Evolutionary conservation across 2,888 invertebrate genomes (phyloP).

Genomic region (Abrostola triplasia): DNA sequence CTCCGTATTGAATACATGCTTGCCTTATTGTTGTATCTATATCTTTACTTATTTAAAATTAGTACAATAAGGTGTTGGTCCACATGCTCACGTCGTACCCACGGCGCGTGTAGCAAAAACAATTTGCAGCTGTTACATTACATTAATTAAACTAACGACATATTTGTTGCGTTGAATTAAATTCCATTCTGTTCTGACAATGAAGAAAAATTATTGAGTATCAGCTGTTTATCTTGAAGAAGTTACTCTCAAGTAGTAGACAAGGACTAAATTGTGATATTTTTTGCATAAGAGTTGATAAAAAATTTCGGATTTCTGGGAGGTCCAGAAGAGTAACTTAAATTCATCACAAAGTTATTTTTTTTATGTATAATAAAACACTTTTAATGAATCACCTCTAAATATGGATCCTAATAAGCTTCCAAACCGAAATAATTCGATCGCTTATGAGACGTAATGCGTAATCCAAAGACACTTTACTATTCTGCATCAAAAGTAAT

Average conservation of each 20-base stretch:
- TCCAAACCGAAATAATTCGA: conserved; percentile 3
- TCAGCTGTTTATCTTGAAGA: conserved; percentile 51
- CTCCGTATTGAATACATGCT: conserved; percentile 53
- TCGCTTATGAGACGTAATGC: conserved; percentile 38
- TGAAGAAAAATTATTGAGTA: conserved; percentile 40
- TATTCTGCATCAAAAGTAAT: conserved; percentile 22
- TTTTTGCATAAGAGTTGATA: too few relatives aligned
- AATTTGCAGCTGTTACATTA: conserved; percentile 55
- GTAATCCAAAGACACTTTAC: conserved; percentile 30
- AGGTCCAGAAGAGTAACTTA: too few relatives aligned
- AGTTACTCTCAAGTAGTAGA: conserved; percentile 2
- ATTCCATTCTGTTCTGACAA: conserved; percentile 39
- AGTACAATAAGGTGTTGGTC: conserved; percentile 53
- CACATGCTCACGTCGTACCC: conserved; percentile 36
- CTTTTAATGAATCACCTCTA: too few relatives aligned
- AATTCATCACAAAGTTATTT: too few relatives aligned
- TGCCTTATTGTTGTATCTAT: conserved; percentile 44
- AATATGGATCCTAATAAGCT: too few relatives aligned
- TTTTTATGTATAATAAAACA: too few relatives aligned
- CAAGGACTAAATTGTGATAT: too few relatives aligned
- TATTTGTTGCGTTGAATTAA: conserved; percentile 51
- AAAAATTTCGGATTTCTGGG: too few relatives aligned
- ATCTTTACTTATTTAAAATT: conserved; percentile 47
- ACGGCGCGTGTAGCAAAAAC: conserved; percentile 36
- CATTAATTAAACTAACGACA: conserved; percentile 55